Evolutionary conservation across 2,113 vertebrate genomes (phyloP).

Genomic region (Fukomys damarensis): DNA sequence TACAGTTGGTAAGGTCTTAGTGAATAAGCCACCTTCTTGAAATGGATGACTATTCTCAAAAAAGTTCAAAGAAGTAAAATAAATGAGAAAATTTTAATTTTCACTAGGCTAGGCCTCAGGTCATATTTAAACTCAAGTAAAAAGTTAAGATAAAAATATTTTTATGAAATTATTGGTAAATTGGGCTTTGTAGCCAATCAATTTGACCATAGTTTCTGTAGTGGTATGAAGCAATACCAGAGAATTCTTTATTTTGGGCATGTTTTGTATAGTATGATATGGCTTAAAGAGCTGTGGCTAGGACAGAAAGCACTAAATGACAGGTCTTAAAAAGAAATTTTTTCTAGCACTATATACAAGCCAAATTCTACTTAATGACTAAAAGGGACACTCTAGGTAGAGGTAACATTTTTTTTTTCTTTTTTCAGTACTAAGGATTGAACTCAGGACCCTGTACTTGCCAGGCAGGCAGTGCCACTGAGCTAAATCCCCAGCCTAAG

Average conservation of each 20-base stretch:
- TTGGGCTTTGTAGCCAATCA: neutral
- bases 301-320: neutral
- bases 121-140: neutral
- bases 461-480: too few relatives aligned
- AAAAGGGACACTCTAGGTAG: neutral
- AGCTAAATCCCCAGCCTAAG: neutral
- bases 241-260: neutral
- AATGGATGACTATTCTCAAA: neutral
- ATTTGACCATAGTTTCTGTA: neutral
- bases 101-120: neutral
- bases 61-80: neutral
- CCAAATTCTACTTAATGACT: neutral
- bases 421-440: too few relatives aligned
- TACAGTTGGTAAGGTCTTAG: neutral
- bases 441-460: too few relatives aligned
- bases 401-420: too few relatives aligned
- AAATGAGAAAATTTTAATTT: neutral
- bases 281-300: neutral
- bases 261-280: neutral
- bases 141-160: neutral
- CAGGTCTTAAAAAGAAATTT: neutral
- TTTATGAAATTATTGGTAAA: constrained; percentile 28
- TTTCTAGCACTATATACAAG: neutral
- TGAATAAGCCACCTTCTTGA: neutral
- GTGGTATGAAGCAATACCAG: neutral